Evolutionary conservation across 2,797 vertebrate species (phyloP), one percentile per base, ranked within the genome.

Genomic region (Hoplostethus atlanticus): DNA sequence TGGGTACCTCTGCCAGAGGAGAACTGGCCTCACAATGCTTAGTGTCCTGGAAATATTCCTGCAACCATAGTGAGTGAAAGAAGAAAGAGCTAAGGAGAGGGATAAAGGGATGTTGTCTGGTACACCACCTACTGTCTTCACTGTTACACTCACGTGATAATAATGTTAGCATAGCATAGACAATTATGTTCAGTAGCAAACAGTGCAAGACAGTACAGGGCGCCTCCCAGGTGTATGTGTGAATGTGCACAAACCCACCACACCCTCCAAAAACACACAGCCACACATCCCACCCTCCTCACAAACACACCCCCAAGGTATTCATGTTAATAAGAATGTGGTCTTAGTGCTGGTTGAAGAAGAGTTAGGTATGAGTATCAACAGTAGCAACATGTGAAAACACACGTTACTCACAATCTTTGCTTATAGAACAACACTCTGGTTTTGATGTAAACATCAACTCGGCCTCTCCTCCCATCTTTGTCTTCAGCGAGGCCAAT

Each of bases 61-160:
- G 15, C 28, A 17, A 25, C 47, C n/a, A 28, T 31, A 34, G 57
- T 48, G 52, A 62, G 51, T 67, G 38, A 66, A 31, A 9, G 8
- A 12, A n/a, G 36, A 50, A 57, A 25, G 21, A 6, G 40, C 40
- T 42, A 28, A 28, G 28, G 28, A 28, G 28, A 28, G 28, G 21
- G 21, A 2, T 28, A 28, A 28, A 28, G 28, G 28, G 28, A 28
- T 28, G 28, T 28, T 28, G 56, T 40, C 57, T 77, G 64, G 47
- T 44, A 46, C 16, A 68, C 61, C 72, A 59, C 21, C 0, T 8
- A 51, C 52, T 51, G 59, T 68, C 60, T 74, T 52, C 38, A n/a
- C 31, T 42, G 40, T 64, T 51, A 76, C 34, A 46, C 16, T 36
- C 63, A 55, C 36, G 34, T 28, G 46, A 56, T 61, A 63, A 75